Percentiles rank a stretch among this genome's conserved stretches.
phyloP scores from a whole-genome alignment of 2,113 vertebrate genomes.

The Pithys albifrons region DNA sequence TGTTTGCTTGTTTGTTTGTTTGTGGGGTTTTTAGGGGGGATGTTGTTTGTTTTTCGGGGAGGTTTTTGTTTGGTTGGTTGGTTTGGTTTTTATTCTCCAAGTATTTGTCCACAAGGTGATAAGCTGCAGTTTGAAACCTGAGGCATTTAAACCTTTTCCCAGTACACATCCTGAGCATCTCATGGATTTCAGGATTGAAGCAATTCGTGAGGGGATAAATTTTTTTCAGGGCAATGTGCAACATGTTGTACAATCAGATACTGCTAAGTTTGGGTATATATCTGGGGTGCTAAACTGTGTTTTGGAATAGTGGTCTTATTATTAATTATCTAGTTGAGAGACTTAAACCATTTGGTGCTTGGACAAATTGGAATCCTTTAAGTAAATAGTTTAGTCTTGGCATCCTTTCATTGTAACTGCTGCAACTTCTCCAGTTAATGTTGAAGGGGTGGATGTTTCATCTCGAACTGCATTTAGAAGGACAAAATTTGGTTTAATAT shows the following conservation, averaged over 20 bases:
- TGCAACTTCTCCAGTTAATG: constrained; percentile 61
- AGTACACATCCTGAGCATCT: neutral
- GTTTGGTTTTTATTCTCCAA: neutral
- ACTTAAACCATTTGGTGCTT: constrained; percentile 73
- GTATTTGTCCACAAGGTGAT: neutral
- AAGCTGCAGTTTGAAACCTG: neutral
- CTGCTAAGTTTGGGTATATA: neutral
- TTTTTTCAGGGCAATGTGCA: constrained; percentile 34
- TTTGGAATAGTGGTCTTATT: constrained; percentile 70
- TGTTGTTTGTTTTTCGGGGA: neutral
- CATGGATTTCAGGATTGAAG: neutral
- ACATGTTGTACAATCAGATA: constrained; percentile 27
- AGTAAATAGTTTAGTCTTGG: constrained; percentile 69
- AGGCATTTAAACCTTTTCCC: neutral
- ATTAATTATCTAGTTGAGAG: constrained; percentile 73
- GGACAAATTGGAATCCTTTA: constrained; percentile 65
- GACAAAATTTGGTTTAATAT: constrained; percentile 41
- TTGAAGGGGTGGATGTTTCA: constrained; percentile 9
- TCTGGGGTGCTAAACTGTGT: constrained; percentile 36
- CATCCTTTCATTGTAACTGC: constrained; percentile 57
- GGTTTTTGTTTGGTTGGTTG: neutral
- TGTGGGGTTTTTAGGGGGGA: neutral
- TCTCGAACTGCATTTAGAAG: constrained; percentile 28
- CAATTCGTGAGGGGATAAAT: neutral
- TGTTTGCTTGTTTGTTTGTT: neutral